Evolutionary conservation across 1,140 invertebrate species (phyloP), one percentile per base, ranked within the genome.

Genomic region (Anthonomus grandis): DNA sequence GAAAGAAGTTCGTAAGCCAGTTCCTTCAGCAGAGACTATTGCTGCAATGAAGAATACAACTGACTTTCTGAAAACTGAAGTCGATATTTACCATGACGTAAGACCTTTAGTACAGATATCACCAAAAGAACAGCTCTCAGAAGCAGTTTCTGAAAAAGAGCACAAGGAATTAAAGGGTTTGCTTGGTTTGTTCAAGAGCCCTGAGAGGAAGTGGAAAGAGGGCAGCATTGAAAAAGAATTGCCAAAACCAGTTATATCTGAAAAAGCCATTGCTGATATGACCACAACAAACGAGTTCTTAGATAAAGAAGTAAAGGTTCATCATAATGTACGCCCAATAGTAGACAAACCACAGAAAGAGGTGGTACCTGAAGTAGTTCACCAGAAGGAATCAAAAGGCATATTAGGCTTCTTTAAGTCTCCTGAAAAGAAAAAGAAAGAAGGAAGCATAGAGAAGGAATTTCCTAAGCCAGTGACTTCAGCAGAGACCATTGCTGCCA

Each of bases 261-360:
- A 52, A 22, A 23, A 56, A 41, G 23, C 47, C 15, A 18, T 24
- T 19, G 34, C 31, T 38, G 18, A 61, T 10, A 59, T 61, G 42
- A 46, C 25, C 22, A 49, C 55, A 22, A 54, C 57, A 0, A 31
- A 49, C 0, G n/a, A 51, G 24, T 62, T 62, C 27, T 34, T 65
- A n/a, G 45, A 52, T 24, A 9, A 53, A 34, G 59, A 61, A 19
- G 27, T 61, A 3, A 24, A 57, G 24, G 51, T 55, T 9, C 65
- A 62, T 41, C 59, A 68, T 54, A 65, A 68, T 18, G 61, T 64
- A 3, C 25, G 60, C 19, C 39, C 50, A 19, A 52, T 59, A 5
- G 42, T 38, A 9, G 38, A 6, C 0, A 31, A 25, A 25, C 12
- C 38, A 41, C 12, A 12, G 36, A 6, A 12, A 46, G 37, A 2